Evolutionary conservation across 1,140 invertebrate genomes (phyloP).

Genomic region (Drosophila malerkotliana): DNA sequence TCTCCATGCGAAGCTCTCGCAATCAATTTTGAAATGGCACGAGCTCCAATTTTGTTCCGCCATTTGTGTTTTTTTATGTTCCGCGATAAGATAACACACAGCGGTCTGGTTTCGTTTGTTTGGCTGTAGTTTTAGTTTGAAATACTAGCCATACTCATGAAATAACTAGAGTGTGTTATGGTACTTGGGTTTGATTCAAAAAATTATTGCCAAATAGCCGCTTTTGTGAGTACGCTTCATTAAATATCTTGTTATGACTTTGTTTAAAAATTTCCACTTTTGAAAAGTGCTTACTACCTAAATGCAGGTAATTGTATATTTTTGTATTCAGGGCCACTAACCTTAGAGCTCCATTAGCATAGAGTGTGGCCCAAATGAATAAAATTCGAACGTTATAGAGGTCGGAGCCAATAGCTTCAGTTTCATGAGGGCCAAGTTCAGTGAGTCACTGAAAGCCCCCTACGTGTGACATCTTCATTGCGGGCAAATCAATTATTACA

Average conservation of each 20-base stretch:
- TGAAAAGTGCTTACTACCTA: background rate
- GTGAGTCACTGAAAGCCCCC: slow-evolving; percentile 14
- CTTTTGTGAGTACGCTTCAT: background rate
- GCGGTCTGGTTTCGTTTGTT: slow-evolving; percentile 18
- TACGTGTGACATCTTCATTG: slow-evolving; percentile 34
- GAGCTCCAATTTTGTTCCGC: slow-evolving; percentile 56
- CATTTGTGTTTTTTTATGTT: slow-evolving; percentile 47
- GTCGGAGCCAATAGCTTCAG: no score
- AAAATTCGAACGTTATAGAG: background rate
- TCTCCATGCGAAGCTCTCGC: background rate
- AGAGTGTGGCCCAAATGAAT: background rate
- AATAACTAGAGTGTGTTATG: slow-evolving; percentile 7
- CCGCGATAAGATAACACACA: slow-evolving; percentile 45
- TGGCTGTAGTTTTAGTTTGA: slow-evolving; percentile 8
- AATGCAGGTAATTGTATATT: background rate
- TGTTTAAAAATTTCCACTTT: background rate
- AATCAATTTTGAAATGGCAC: slow-evolving; percentile 57
- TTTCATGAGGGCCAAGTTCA: no score
- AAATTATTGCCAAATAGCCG: slow-evolving; percentile 31
- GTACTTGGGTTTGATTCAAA: slow-evolving; percentile 11
- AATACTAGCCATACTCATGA: slow-evolving; percentile 18
- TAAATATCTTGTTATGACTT: background rate
- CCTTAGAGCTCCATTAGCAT: background rate
- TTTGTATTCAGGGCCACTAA: background rate
- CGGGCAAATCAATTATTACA: slow-evolving; percentile 47